Evolutionary conservation across 2,888 invertebrate species (phyloP), one percentile per base, ranked within the genome.

Genomic region (Andrena bicolor): DNA sequence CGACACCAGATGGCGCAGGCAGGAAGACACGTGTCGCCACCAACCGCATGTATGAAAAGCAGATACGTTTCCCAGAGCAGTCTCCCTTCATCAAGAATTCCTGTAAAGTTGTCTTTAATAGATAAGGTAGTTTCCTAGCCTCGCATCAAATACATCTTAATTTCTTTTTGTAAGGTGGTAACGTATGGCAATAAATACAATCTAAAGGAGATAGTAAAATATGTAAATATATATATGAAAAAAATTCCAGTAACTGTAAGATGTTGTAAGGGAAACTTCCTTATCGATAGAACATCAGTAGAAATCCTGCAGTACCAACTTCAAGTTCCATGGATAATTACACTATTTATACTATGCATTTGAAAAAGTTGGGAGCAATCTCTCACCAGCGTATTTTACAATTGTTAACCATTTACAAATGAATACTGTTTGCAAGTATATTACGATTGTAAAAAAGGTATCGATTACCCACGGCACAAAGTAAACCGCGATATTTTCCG

Each of bases 71-170:
- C 16, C 61, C 32, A 61, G n/a, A 35, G 3, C 41, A n/a, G 35
- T 41, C 48, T 48, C 41, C 60, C 56, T 48, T 30, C 13, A 10
- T 13, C 5, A 30, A 7, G 28, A 30, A 41, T 41, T 41, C 41
- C 20, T 58, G 49, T 49, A 26, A 26, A 16, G n/a, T 28, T 56
- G 60, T 63, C 60, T 49, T 49, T 32, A 10, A 64, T 26, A 28
- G 86, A 71, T 86, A 86, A 81, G n/a, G 30, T 16, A 83, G 81
- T 64, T 86, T 61, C 53, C 77, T 83, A 26, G 13, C 28, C 2
- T 8, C 8, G 0, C 48, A 28, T 10, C 48, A 32, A 48, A 2
- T 23, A 16, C 8, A 41, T n/a, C 13, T n/a, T 1, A 28, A 20
- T 35, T 63, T 60, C 7, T n/a, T 16, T 28, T 16, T 26, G 23